Conservation (phyloP, 1,140 invertebrate species). For the Drosophila asahinai region DNA sequence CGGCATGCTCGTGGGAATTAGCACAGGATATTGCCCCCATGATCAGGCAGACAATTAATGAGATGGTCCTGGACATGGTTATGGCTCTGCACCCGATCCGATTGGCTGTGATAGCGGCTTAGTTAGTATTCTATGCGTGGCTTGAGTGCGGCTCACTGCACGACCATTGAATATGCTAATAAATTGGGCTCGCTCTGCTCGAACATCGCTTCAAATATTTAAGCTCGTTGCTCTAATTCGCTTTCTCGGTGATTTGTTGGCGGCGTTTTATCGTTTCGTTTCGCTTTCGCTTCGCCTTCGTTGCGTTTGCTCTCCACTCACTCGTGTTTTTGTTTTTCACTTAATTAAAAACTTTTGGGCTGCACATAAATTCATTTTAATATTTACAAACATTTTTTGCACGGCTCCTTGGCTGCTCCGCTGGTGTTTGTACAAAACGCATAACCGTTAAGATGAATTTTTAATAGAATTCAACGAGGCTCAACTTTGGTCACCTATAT, state of each 20-base stretch:
- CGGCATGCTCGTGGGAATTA: slow-evolving; percentile 70
- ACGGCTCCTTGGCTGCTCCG: slow-evolving; percentile 27
- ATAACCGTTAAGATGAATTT: slow-evolving; percentile 81
- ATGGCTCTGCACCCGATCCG: slow-evolving; percentile 29
- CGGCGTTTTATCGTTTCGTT: slow-evolving; percentile 28
- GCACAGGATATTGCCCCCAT: slow-evolving; percentile 50
- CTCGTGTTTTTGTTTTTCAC: slow-evolving; percentile 71
- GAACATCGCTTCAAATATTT: slow-evolving; percentile 64
- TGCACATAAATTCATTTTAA: slow-evolving; percentile 82
- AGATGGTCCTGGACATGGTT: slow-evolving; percentile 27
- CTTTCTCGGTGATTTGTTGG: slow-evolving; percentile 30
- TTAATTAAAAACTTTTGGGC: slow-evolving; percentile 79
- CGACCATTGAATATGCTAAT: slow-evolving; percentile 64
- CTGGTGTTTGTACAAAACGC: slow-evolving; percentile 64
- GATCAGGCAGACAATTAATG: slow-evolving; percentile 52
- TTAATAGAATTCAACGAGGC: slow-evolving; percentile 77
- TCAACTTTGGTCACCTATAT: slow-evolving; percentile 34
- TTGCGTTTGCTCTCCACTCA: slow-evolving; percentile 17
- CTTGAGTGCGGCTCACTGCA: slow-evolving; percentile 36
- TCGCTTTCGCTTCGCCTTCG: slow-evolving; percentile 31
- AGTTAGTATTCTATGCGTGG: slow-evolving; percentile 22
- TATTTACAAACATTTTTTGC: slow-evolving; percentile 77
- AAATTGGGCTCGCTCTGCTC: slow-evolving; percentile 62
- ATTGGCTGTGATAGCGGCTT: slow-evolving; percentile 26
- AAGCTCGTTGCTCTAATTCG: slow-evolving; percentile 33